These are phyloP conservation scores for Aulostomus chinensis DNA, from an alignment of 2,797 vertebrate species.

Conservation along the genomic window DNA sequence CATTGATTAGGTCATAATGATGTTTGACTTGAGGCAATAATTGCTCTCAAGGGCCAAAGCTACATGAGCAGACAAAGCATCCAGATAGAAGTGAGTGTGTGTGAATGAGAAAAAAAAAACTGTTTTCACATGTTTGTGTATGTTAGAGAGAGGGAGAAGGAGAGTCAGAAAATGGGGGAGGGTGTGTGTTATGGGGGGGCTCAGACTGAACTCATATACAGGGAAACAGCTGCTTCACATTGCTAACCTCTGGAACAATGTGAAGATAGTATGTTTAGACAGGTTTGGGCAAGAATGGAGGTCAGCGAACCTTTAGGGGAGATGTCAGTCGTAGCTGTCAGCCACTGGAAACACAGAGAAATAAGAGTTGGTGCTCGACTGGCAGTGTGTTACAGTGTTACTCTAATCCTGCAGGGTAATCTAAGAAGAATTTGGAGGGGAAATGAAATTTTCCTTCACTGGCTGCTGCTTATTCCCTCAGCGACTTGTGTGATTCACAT, in stretches of 20 bases:
- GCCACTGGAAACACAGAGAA: conserved; percentile 67
- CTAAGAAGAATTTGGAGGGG: conserved; percentile 26
- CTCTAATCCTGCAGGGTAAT: conserved; percentile 41
- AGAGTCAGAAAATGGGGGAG: background rate
- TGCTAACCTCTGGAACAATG: conserved; percentile 78
- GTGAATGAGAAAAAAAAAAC: conserved; percentile 14
- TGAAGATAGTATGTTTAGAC: conserved; percentile 78
- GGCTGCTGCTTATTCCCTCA: conserved; percentile 38
- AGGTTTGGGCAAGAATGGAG: conserved; percentile 77
- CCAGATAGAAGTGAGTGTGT: conserved; percentile 11
- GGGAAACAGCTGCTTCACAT: conserved; percentile 80
- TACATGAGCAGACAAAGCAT: conserved; percentile 19
- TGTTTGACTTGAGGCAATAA: conserved; percentile 42
- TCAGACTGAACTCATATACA: conserved; percentile 67
- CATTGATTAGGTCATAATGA: conserved; percentile 33
- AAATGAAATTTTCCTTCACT: conserved; percentile 17
- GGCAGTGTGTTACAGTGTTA: conserved; percentile 40
- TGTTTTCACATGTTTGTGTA: conserved; percentile 32
- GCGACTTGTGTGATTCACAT: conserved; percentile 27
- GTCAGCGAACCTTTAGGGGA: conserved; percentile 70
- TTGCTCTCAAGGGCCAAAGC: conserved; percentile 13
- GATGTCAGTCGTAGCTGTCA: conserved; percentile 68
- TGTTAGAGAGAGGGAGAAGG: conserved; percentile 8
- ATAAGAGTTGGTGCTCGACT: conserved; percentile 58
- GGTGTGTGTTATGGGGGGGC: conserved; percentile 10